phyloP scores from a whole-genome alignment of 1,140 invertebrate genomes.

The Caenorhabditis brenneri region DNA sequence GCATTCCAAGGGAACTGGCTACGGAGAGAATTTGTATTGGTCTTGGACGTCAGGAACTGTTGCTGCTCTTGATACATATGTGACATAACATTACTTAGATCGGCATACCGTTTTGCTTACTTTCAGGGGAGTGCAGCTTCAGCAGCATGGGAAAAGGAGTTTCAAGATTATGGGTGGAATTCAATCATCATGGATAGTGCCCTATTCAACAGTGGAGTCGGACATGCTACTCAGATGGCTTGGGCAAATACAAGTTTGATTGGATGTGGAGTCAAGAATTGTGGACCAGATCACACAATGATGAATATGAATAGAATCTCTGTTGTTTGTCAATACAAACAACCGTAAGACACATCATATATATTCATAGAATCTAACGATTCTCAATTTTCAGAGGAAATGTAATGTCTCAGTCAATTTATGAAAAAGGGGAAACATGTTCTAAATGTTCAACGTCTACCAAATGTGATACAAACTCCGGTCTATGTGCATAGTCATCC shows the following conservation, averaged over 20 bases:
- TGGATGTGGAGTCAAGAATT: conserved; percentile 19
- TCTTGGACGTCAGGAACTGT: background rate
- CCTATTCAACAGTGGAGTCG: conserved; percentile 18
- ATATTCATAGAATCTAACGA: background rate
- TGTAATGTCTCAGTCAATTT: background rate
- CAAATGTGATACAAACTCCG: background rate
- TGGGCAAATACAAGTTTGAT: background rate
- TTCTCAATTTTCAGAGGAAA: background rate
- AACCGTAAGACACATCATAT: background rate
- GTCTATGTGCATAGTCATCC: background rate
- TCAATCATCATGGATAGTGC: background rate
- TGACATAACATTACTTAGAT: background rate
- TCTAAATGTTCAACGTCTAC: background rate
- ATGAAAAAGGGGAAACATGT: background rate
- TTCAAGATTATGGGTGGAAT: conserved; percentile 3
- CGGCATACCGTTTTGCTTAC: background rate
- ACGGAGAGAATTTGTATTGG: conserved; percentile 15
- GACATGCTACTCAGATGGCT: conserved; percentile 36
- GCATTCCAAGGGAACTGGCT: background rate
- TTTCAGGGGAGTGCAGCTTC: background rate
- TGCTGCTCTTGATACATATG: background rate
- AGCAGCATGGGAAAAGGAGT: conserved; percentile 9
- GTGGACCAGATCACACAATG: background rate
- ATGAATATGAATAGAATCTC: background rate
- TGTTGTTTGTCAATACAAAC: background rate